These are phyloP conservation scores for Pogonognathellus flavescens DNA, from an alignment of 1,140 invertebrate species.

Conservation along the genomic window DNA sequence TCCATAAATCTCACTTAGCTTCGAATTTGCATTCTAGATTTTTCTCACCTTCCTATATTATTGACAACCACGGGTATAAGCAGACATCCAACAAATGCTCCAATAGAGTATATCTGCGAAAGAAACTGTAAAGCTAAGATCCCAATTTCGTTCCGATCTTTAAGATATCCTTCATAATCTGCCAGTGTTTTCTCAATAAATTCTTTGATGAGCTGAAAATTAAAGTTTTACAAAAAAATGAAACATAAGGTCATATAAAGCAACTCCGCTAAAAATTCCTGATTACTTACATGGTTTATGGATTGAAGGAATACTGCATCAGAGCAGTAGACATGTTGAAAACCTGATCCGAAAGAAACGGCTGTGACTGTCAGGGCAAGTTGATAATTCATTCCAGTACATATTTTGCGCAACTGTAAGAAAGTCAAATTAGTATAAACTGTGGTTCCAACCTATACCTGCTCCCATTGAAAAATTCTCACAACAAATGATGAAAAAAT, in stretches of 20 bases:
- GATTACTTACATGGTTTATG: not conserved
- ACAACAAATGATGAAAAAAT: too few relatives aligned
- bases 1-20: too few relatives aligned
- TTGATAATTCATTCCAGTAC: not conserved
- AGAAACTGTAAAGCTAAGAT: slow-evolving; percentile 25
- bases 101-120: not conserved
- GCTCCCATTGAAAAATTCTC: too few relatives aligned
- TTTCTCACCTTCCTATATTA: not conserved
- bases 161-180: slow-evolving; percentile 25
- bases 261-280: not conserved
- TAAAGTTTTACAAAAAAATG: too few relatives aligned
- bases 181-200: slow-evolving; percentile 20
- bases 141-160: slow-evolving; percentile 27
- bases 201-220: slow-evolving; percentile 17
- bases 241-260: too few relatives aligned
- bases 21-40: not conserved
- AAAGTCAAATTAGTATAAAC: not conserved
- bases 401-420: not conserved
- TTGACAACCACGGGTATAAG: not conserved
- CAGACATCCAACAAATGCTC: slow-evolving; percentile 7
- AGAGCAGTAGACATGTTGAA: slow-evolving; percentile 29
- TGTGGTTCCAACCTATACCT: not conserved
- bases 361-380: slow-evolving; percentile 2
- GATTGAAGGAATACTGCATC: slow-evolving; percentile 20
- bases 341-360: slow-evolving; percentile 4